A percentile compares a stretch with the other conserved stretches of the same genome.
These are phyloP conservation scores for Calephelis nemesis DNA, from an alignment of 1,140 invertebrate genomes.

Conservation along the genomic window DNA sequence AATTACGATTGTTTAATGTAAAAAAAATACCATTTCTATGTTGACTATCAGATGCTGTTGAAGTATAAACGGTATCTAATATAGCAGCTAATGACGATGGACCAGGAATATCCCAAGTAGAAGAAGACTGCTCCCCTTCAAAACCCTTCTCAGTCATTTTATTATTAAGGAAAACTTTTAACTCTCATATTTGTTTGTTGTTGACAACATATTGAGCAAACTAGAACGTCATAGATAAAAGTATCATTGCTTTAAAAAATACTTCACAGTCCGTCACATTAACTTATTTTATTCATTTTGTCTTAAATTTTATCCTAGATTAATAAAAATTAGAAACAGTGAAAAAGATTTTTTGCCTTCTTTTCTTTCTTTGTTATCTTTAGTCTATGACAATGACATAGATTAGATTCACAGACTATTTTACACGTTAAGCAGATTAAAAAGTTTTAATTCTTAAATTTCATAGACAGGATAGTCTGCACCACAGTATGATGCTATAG, in stretches of 20 bases:
- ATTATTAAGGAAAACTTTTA: neutral
- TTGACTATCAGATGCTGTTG: slow-evolving; percentile 59
- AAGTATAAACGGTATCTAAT: slow-evolving; percentile 70
- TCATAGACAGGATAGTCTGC: too few species aligned
- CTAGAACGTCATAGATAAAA: neutral
- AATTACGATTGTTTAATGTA: neutral
- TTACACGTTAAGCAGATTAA: too few species aligned
- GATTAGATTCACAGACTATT: too few species aligned
- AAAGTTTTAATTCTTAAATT: too few species aligned
- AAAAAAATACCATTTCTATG: slow-evolving; percentile 55
- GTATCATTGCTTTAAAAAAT: neutral
- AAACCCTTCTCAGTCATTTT: slow-evolving; percentile 69
- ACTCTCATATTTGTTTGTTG: slow-evolving; percentile 6
- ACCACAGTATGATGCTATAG: too few species aligned
- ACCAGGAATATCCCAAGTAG: slow-evolving; percentile 70
- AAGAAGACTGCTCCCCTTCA: slow-evolving; percentile 57
- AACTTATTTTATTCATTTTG: slow-evolving; percentile 2
- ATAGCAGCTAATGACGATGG: slow-evolving; percentile 72
- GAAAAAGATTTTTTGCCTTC: slow-evolving; percentile 10
- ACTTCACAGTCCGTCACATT: neutral
- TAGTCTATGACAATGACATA: neutral
- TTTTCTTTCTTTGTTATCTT: slow-evolving; percentile 5
- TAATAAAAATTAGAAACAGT: slow-evolving; percentile 13
- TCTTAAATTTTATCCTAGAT: slow-evolving; percentile 10
- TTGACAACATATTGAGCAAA: slow-evolving; percentile 6